Evolutionary conservation across 2,888 invertebrate genomes (phyloP), one percentile per base, ranked within the genome.

Genomic region (Autographa gamma): DNA sequence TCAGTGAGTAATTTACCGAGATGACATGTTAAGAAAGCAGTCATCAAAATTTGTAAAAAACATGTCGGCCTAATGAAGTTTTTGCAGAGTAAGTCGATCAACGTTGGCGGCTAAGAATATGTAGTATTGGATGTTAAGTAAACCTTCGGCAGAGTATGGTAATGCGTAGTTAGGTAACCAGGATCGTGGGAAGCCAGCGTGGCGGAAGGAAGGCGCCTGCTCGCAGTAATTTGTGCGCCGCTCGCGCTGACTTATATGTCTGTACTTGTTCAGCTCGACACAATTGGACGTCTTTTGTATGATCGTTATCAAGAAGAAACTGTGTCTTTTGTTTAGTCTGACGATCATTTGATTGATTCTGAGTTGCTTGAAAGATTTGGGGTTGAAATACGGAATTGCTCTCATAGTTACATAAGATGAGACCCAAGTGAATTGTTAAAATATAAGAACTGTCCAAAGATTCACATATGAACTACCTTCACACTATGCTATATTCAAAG

Each of bases 131-230:
- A n/a, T 48, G 16, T n/a, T 14, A 32, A 59, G 59, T 32, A 59
- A 59, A 31, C 31, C 31, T 32, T 32, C 59, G 32, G 59, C 16
- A 31, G 32, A 16, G 25, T 16, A 32, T 31, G 25, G 25, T 25
- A 32, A 31, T 16, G 31, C 41, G 56, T 60, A 60, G 71, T 63
- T 63, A 77, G 77, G 71, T 66, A 71, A 74, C 65, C 71, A 77
- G 77, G 74, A 63, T 73, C 78, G 79, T 78, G 78, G 79, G 78
- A 78, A 78, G 76, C 69, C 48, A 66, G 77, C 66, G 58, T 76
- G 68, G 71, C 79, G 79, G 79, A 79, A 79, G 79, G 79, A 79
- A 79, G 79, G 79, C 77, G 74, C 74, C 79, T 19, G 25, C 16
- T n/a, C 31, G 32, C 48, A 59, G 74, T 63, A 71, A 71, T 71